Percentiles rank a stretch among this genome's conserved stretches.
Conservation (phyloP, 2,888 invertebrate genomes). For the Marasmarcha lunaedactyla region DNA sequence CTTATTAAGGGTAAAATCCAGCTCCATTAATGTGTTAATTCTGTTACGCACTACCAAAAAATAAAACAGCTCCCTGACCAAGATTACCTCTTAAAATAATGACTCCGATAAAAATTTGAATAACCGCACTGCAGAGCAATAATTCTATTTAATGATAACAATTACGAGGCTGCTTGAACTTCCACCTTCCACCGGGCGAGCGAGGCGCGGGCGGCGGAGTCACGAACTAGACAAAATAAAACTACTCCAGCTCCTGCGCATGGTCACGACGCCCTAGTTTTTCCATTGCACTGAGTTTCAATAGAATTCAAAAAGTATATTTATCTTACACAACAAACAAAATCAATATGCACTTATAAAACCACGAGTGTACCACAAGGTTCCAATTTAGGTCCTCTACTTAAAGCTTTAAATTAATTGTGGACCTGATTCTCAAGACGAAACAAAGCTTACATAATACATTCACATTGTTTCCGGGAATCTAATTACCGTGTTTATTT, state of each 20-base stretch:
- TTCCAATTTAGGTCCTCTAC: conserved; percentile 20
- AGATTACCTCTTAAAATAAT: too few relatives aligned
- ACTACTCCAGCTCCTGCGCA: conserved; percentile 30
- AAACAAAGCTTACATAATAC: conserved; percentile 34
- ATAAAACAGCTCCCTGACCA: too few relatives aligned
- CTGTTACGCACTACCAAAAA: too few relatives aligned
- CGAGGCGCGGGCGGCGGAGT: conserved; percentile 31
- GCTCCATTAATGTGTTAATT: too few relatives aligned
- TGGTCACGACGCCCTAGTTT: conserved; percentile 44
- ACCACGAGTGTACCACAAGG: conserved; percentile 21
- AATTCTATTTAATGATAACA: conserved; percentile 36
- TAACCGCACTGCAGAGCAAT: conserved; percentile 20
- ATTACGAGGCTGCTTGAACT: conserved; percentile 32
- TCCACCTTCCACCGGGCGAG: too few relatives aligned
- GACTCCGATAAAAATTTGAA: too few relatives aligned
- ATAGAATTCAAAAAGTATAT: background rate
- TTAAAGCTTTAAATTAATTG: conserved; percentile 16
- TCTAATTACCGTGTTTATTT: too few relatives aligned
- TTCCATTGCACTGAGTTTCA: conserved; percentile 15
- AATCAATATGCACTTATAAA: conserved; percentile 17
- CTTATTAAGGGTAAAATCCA: too few relatives aligned
- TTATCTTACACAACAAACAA: conserved; percentile 15
- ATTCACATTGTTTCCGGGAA: conserved; percentile 33
- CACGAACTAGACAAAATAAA: conserved; percentile 33
- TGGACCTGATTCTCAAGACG: conserved; percentile 32